Conservation (phyloP, 2,888 invertebrate genomes). For the Heliconius aoede region DNA sequence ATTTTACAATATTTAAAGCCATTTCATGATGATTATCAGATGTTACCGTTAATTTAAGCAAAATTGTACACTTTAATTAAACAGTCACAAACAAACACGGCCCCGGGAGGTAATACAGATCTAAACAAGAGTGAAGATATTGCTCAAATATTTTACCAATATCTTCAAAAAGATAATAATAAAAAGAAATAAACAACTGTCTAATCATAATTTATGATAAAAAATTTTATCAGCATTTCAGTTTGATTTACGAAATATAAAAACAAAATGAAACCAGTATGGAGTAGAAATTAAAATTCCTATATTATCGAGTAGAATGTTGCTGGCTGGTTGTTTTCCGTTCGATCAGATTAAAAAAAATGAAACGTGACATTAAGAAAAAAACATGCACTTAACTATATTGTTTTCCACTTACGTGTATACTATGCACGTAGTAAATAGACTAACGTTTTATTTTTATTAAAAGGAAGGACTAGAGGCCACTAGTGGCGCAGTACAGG, state of each 20-base stretch:
- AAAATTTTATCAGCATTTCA: background rate
- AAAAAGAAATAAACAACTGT: background rate
- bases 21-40: slow-evolving; percentile 51
- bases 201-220: background rate
- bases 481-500: too few relatives aligned
- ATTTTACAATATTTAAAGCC: slow-evolving; percentile 28
- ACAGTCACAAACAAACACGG: slow-evolving; percentile 17
- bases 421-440: background rate
- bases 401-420: slow-evolving; percentile 10
- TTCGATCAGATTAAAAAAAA: slow-evolving; percentile 31
- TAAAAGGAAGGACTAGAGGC: too few relatives aligned
- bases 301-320: slow-evolving; percentile 42
- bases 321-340: slow-evolving; percentile 37
- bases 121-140: slow-evolving; percentile 1
- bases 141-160: background rate
- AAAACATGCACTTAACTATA: slow-evolving; percentile 22
- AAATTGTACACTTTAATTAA: slow-evolving; percentile 58
- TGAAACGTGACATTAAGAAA: slow-evolving; percentile 30
- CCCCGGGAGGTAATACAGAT: slow-evolving; percentile 14
- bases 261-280: slow-evolving; percentile 9
- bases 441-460: too few relatives aligned
- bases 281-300: slow-evolving; percentile 47
- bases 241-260: slow-evolving; percentile 15
- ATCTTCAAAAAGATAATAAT: background rate
- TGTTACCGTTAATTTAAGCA: slow-evolving; percentile 54